Base-by-base conservation (phyloP, 2,113 vertebrate genomes). In the Nansenia antarctica region DNA sequence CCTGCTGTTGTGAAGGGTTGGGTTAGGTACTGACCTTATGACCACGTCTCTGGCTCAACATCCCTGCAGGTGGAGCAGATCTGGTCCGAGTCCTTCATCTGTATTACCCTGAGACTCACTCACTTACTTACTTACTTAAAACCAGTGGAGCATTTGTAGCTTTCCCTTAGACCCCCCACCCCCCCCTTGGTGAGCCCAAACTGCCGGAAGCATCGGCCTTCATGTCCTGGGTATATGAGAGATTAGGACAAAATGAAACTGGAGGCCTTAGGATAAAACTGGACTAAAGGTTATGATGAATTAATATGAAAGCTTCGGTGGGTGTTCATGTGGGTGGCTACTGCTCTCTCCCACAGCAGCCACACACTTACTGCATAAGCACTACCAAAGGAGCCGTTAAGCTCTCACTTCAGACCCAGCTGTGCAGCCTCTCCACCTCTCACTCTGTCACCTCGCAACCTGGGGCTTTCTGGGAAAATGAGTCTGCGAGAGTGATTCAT, bases 401-500 rank as follows among this genome's bases (percentile, higher is more conserved):
- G 77, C 35, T 54, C 62, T 75, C 47, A 64, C 62, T 35, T 82
- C 77, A 78, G 74, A 67, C 67, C 69, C 76, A 82, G 69, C 67
- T 81, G 78, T 78, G 83, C 74, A 77, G 79, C 86, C 77, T 77
- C 66, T 84, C 55, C 67, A 62, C 68, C 74, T 85, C 82, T 83
- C 82, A 79, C 78, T 76, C 76, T 83, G 75, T 82, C 85, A 74
- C 88, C 76, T 84, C 75, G 72, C 70, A 82, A 73, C 72, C 72
- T 61, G 57, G 65, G 66, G 67, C 81, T 82, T 80, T 73, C 76
- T 83, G 79, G 76, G 71, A 89, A 89, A 76, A 73, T 82, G 9
- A 72, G 67, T 76, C 81, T 86, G 79, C 84, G 79, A 70, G 83
- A 77, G 67, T 85, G 84, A 85, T 82, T 90, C 69, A 82, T 89